These are phyloP conservation scores for Pandemis corylana DNA, from an alignment of 2,888 invertebrate genomes.

Conservation along the genomic window DNA sequence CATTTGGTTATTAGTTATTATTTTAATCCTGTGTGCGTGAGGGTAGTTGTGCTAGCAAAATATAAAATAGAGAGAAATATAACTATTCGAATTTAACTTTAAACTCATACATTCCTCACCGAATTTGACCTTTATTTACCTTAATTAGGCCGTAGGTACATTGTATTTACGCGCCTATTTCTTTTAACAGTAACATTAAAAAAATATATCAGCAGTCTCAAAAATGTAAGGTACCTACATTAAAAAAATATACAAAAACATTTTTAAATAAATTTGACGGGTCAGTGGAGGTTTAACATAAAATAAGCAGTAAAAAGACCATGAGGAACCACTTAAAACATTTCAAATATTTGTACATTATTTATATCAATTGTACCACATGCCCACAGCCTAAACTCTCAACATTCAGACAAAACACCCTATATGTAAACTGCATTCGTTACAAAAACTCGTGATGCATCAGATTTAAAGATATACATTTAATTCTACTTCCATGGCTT, in stretches of 20 bases:
- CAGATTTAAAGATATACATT: too few species aligned
- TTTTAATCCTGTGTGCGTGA: background rate
- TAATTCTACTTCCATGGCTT: background rate
- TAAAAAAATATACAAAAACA: background rate
- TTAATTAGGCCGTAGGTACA: conserved; percentile 40
- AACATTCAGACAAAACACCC: conserved; percentile 66
- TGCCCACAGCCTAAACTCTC: conserved; percentile 64
- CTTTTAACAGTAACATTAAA: conserved; percentile 15
- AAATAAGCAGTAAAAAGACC: background rate
- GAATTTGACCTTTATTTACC: conserved; percentile 25
- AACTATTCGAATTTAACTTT: background rate
- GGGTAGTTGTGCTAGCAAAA: background rate
- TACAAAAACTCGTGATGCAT: conserved; percentile 3
- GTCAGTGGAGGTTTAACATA: background rate
- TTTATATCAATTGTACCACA: conserved; percentile 46
- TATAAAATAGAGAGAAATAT: background rate
- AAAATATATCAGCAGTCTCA: conserved; percentile 30
- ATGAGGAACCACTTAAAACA: background rate
- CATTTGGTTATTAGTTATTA: background rate
- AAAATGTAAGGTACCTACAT: background rate
- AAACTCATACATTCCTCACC: conserved; percentile 17
- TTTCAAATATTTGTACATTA: background rate
- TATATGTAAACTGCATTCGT: conserved; percentile 30
- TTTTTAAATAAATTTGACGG: background rate
- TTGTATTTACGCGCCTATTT: conserved; percentile 40